phyloP scores from a whole-genome alignment of 1,140 invertebrate genomes.

The Dysdera silvatica region DNA sequence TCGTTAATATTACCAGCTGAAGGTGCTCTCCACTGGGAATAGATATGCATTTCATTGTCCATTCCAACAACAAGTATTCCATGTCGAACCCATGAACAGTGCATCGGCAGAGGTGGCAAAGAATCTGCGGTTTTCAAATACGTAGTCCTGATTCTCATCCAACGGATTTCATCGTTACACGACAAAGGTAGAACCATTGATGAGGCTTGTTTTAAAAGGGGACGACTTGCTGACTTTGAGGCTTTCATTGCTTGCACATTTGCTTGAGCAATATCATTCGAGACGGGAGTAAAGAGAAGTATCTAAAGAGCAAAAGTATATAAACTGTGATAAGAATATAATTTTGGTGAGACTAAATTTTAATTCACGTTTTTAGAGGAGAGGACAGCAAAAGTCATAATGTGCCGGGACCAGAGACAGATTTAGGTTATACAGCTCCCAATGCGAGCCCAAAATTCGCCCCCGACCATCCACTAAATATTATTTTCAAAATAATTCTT shows the following conservation, averaged over 20 bases:
- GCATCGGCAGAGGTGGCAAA: slow-evolving; percentile 90
- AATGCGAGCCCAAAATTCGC: too few species aligned
- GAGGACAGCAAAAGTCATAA: too few species aligned
- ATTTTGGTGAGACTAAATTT: too few species aligned
- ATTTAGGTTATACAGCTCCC: too few species aligned
- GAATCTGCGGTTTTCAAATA: slow-evolving; percentile 90
- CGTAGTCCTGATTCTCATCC: slow-evolving; percentile 91
- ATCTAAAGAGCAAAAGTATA: slow-evolving; percentile 32
- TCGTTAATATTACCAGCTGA: not conserved
- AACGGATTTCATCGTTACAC: slow-evolving; percentile 48
- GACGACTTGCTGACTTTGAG: slow-evolving; percentile 55
- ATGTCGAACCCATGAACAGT: slow-evolving; percentile 95
- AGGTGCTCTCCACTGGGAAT: slow-evolving; percentile 75
- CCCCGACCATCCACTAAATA: too few species aligned
- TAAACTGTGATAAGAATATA: not conserved
- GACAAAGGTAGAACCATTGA: slow-evolving; percentile 73
- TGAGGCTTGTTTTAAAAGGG: slow-evolving; percentile 71
- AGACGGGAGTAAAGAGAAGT: slow-evolving; percentile 39
- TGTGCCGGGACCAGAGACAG: too few species aligned
- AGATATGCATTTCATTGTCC: slow-evolving; percentile 99
- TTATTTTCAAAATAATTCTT: too few species aligned
- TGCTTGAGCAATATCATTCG: slow-evolving; percentile 76
- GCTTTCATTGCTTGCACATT: slow-evolving; percentile 82
- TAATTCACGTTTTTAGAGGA: too few species aligned
- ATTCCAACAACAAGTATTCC: slow-evolving; percentile 96